Evolutionary conservation across 2,888 invertebrate species (phyloP).

Genomic region (Leucoma salicis): DNA sequence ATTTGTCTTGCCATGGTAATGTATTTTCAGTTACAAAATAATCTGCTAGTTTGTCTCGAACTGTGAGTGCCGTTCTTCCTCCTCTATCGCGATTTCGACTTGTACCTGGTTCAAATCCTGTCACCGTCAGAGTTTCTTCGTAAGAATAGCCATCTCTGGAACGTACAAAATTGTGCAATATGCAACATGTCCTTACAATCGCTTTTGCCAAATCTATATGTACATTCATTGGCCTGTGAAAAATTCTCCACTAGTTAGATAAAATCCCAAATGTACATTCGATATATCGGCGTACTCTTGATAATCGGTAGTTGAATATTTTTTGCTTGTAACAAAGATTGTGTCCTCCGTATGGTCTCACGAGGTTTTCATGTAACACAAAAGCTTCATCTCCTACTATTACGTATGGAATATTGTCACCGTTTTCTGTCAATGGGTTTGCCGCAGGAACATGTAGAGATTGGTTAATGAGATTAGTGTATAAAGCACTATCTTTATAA

Average conservation of each 20-base stretch:
- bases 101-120: slow-evolving; percentile 10
- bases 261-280: slow-evolving; percentile 27
- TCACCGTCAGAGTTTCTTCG: slow-evolving; percentile 12
- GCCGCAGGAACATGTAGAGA: slow-evolving; percentile 13
- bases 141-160: slow-evolving; percentile 13
- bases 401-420: slow-evolving; percentile 6
- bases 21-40: slow-evolving; percentile 7
- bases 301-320: slow-evolving; percentile 24
- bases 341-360: slow-evolving; percentile 6
- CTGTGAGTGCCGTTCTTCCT: slow-evolving; percentile 9
- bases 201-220: slow-evolving; percentile 7
- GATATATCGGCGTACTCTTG: slow-evolving; percentile 21
- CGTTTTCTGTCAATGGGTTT: slow-evolving; percentile 12
- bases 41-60: slow-evolving; percentile 11
- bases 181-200: slow-evolving; percentile 18
- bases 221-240: slow-evolving; percentile 12
- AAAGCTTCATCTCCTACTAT: slow-evolving; percentile 14
- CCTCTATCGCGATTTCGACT: slow-evolving; percentile 5
- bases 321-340: slow-evolving; percentile 9
- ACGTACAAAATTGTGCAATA: slow-evolving; percentile 19
- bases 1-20: slow-evolving; percentile 3
- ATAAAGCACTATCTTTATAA: slow-evolving; percentile 12
- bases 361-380: slow-evolving; percentile 6
- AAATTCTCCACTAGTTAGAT: slow-evolving; percentile 12
- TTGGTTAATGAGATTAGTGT: slow-evolving; percentile 13